phyloP scores from a whole-genome alignment of 1,140 invertebrate species.

The Radopholus similis region DNA sequence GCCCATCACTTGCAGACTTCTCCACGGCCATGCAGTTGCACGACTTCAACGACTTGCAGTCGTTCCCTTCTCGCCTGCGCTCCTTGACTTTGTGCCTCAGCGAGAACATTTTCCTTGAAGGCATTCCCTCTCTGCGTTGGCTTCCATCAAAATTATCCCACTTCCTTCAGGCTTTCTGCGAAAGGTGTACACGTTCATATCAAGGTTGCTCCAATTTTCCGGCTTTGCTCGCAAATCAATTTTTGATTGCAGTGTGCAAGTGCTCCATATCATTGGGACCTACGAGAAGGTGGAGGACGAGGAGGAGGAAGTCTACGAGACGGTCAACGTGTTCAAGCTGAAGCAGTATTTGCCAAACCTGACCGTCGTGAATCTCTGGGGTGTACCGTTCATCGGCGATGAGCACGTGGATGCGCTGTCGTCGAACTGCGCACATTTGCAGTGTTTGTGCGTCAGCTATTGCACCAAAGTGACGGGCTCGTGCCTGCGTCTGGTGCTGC shows the following conservation, averaged over 20 bases:
- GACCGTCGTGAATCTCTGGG: slow-evolving; percentile 82
- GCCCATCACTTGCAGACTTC: slow-evolving; percentile 49
- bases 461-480: slow-evolving; percentile 93
- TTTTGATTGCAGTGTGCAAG: slow-evolving; percentile 75
- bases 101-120: slow-evolving; percentile 99
- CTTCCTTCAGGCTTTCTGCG: slow-evolving; percentile 78
- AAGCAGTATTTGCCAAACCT: slow-evolving; percentile 93
- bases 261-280: slow-evolving; percentile 93
- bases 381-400: slow-evolving; percentile 66
- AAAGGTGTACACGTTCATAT: slow-evolving; percentile 99
- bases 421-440: slow-evolving; percentile 74
- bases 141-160: background rate
- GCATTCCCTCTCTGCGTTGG: no score
- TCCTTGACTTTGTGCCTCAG: slow-evolving; percentile 96
- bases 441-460: slow-evolving; percentile 91
- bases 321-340: slow-evolving; percentile 96
- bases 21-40: slow-evolving; percentile 73
- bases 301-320: slow-evolving; percentile 98
- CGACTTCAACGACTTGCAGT: slow-evolving; percentile 92
- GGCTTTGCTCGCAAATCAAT: background rate
- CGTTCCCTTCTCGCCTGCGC: slow-evolving; percentile 92
- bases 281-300: slow-evolving; percentile 94
- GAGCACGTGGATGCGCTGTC: slow-evolving; percentile 93
- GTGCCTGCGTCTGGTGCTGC: slow-evolving; percentile 13
- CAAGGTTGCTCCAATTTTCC: slow-evolving; percentile 59